Conservation (phyloP, 1,140 invertebrate species). For the Galleria mellonella region DNA sequence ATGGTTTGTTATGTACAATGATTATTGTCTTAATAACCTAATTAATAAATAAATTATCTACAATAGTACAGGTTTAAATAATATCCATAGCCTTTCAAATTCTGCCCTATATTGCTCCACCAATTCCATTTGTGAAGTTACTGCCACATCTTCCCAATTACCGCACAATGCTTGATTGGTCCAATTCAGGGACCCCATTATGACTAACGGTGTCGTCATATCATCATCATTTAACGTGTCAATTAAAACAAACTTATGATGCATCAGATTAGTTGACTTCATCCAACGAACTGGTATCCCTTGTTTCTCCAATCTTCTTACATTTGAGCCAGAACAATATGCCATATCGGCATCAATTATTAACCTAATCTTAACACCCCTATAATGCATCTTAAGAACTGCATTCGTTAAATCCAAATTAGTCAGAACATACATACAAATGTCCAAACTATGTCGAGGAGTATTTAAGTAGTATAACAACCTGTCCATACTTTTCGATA, state of each 20-base stretch:
- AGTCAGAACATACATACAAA: slow-evolving; percentile 61
- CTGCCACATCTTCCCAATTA: slow-evolving; percentile 56
- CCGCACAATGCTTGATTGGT: slow-evolving; percentile 54
- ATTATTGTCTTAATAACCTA: too few species aligned
- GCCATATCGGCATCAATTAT: slow-evolving; percentile 66
- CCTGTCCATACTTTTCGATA: slow-evolving; percentile 42
- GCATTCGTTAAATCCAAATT: slow-evolving; percentile 44
- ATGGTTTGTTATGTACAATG: too few species aligned
- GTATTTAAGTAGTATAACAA: slow-evolving; percentile 41
- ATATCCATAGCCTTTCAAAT: slow-evolving; percentile 56
- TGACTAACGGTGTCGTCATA: slow-evolving; percentile 27
- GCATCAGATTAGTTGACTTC: slow-evolving; percentile 59
- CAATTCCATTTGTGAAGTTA: slow-evolving; percentile 49
- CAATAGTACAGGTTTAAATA: slow-evolving; percentile 43
- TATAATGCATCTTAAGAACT: slow-evolving; percentile 38
- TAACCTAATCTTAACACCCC: slow-evolving; percentile 47
- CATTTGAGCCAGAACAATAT: slow-evolving; percentile 35
- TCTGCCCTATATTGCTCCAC: slow-evolving; percentile 40
- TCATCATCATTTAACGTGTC: slow-evolving; percentile 25
- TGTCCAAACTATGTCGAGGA: slow-evolving; percentile 39
- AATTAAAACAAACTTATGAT: slow-evolving; percentile 59
- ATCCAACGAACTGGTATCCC: slow-evolving; percentile 57
- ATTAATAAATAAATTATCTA: too few species aligned
- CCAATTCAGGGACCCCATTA: slow-evolving; percentile 61
- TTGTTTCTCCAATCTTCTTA: slow-evolving; percentile 41